A percentile compares a stretch with the other conserved stretches of the same genome.
Evolutionary conservation across 2,797 vertebrate species (phyloP).

Genomic region (Pseudochirops corinnae): DNA sequence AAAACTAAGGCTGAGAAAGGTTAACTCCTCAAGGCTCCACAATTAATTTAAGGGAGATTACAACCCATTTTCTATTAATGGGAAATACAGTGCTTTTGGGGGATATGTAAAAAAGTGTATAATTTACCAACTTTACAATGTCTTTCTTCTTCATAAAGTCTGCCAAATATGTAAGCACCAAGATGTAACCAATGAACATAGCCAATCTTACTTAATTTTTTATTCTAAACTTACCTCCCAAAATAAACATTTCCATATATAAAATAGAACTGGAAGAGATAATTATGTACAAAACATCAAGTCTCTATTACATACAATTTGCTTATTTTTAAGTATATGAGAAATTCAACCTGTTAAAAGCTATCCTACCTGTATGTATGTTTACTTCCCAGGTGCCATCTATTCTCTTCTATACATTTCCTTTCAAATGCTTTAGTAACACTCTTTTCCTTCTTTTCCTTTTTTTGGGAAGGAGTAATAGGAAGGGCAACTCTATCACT

Average conservation of each 20-base stretch:
- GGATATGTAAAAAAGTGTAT: neutral
- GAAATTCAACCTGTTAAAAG: neutral
- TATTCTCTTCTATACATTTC: neutral
- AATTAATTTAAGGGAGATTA: neutral
- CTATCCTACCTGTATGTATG: neutral
- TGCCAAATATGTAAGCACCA: neutral
- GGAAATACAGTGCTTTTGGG: neutral
- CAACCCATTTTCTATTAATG: neutral
- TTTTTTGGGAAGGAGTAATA: neutral
- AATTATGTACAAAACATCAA: neutral
- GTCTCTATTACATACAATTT: neutral
- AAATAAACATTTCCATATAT: neutral
- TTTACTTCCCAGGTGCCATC: neutral
- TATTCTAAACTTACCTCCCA: neutral
- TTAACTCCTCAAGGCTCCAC: neutral
- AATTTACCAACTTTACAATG: no score
- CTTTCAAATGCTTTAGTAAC: neutral
- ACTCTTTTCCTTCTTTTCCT: neutral
- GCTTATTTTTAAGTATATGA: neutral
- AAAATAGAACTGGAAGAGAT: neutral
- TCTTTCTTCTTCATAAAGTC: conserved; percentile 26
- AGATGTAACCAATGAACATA: neutral
- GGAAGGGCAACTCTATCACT: no score
- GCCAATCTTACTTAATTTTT: neutral
- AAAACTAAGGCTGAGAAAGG: neutral